Evolutionary conservation across 2,888 invertebrate species (phyloP).

Genomic region (Disparrhopalites patrizii): DNA sequence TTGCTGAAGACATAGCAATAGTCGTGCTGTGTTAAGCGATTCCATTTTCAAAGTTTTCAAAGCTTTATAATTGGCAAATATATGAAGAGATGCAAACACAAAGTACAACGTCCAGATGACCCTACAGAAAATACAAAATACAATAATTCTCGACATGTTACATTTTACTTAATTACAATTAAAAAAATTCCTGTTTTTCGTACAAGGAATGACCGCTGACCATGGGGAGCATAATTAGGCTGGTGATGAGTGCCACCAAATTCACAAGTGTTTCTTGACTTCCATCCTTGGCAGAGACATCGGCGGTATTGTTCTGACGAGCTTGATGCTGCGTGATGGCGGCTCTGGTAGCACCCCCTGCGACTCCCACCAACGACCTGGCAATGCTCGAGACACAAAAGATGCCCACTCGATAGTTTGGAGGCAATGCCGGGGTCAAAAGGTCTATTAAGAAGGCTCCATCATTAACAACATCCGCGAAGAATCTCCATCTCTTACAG

Average conservation of each 20-base stretch:
- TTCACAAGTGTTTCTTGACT: conserved; percentile 97
- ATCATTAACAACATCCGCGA: conserved; percentile 91
- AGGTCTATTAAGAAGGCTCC: conserved; percentile 84
- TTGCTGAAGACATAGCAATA: conserved; percentile 64
- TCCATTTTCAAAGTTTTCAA: conserved; percentile 74
- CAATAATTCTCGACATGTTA: too few relatives aligned
- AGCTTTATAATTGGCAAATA: conserved; percentile 82
- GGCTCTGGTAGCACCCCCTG: conserved; percentile 76
- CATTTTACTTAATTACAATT: not conserved
- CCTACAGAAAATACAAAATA: conserved; percentile 58
- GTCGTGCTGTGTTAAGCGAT: conserved; percentile 75
- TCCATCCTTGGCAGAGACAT: conserved; percentile 90
- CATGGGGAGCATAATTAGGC: conserved; percentile 68
- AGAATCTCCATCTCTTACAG: conserved; percentile 91
- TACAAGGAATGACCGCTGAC: conserved; percentile 59
- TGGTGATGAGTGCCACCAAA: conserved; percentile 74
- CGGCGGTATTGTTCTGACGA: conserved; percentile 52
- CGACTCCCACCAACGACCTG: conserved; percentile 80
- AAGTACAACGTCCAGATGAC: conserved; percentile 69
- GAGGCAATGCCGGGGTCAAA: conserved; percentile 65
- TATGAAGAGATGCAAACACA: conserved; percentile 70
- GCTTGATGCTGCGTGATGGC: conserved; percentile 89
- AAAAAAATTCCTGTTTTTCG: conserved; percentile 8
- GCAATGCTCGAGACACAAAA: conserved; percentile 70
- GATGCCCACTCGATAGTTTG: conserved; percentile 59